Conservation (phyloP, 2,113 vertebrate genomes). For the Anhinga rufa region DNA sequence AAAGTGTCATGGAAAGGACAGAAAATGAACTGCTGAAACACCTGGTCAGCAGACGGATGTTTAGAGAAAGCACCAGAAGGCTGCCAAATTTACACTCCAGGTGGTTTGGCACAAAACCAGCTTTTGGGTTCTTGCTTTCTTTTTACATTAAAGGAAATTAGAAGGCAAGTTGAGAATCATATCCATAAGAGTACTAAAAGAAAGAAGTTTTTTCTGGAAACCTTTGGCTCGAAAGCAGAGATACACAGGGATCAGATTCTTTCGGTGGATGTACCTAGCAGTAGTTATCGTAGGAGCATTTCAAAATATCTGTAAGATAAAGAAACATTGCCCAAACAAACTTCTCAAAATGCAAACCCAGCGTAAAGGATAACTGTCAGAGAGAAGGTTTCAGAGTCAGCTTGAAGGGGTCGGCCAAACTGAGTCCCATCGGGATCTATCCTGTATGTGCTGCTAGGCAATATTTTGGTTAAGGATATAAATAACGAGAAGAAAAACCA, state of each 20-base stretch:
- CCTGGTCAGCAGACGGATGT: rapidly evolving
- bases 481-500: neutral
- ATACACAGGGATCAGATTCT: too few relatives aligned
- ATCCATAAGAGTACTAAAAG: neutral
- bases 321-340: too few relatives aligned
- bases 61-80: neutral
- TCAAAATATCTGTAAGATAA: too few relatives aligned
- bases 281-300: neutral
- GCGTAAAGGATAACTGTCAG: neutral
- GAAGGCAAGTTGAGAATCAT: neutral
- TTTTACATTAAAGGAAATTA: neutral
- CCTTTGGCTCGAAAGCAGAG: neutral
- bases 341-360: neutral
- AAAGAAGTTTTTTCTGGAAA: neutral
- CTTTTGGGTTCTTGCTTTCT: neutral
- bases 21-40: neutral
- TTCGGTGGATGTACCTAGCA: neutral
- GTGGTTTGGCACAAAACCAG: neutral
- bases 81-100: neutral
- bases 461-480: too few relatives aligned
- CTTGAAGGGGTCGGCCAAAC: rapidly evolving
- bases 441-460: neutral
- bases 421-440: too few relatives aligned
- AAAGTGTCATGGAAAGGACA: too few relatives aligned
- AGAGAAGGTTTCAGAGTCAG: neutral